Evolutionary conservation across 1,140 invertebrate species (phyloP).

Genomic region (Zophobas atratus): DNA sequence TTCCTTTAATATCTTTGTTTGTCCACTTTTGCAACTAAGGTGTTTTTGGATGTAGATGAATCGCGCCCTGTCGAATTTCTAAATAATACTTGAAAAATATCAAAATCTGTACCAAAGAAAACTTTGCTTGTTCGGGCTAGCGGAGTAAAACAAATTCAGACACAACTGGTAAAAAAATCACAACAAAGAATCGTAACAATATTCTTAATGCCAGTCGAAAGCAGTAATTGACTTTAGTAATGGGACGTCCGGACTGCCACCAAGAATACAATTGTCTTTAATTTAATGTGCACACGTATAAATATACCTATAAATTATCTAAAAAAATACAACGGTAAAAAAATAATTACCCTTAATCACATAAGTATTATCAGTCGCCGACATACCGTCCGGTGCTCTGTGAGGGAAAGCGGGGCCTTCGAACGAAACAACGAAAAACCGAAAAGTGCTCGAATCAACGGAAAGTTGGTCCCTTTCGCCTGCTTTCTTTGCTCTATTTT

Average conservation of each 20-base stretch:
- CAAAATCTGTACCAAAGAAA: constrained; percentile 19
- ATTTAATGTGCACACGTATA: constrained; percentile 48
- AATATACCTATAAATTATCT: constrained; percentile 49
- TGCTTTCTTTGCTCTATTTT: not conserved
- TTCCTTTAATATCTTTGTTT: constrained; percentile 18
- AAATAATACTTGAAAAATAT: constrained; percentile 16
- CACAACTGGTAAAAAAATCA: constrained; percentile 35
- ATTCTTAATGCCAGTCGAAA: constrained; percentile 36
- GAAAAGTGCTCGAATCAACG: not conserved
- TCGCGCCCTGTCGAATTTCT: constrained; percentile 11
- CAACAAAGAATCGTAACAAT: constrained; percentile 46
- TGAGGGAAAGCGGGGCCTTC: constrained; percentile 32
- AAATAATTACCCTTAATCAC: constrained; percentile 50
- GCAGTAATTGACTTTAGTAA: constrained; percentile 39
- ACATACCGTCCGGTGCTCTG: constrained; percentile 26
- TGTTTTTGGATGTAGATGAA: constrained; percentile 1
- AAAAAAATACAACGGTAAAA: constrained; percentile 49
- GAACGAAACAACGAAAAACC: not conserved
- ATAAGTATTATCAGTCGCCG: constrained; percentile 41
- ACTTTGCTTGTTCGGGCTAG: constrained; percentile 27
- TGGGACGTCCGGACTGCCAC: constrained; percentile 33
- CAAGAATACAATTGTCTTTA: constrained; percentile 30
- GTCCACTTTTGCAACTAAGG: constrained; percentile 18
- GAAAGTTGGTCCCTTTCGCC: constrained; percentile 35
- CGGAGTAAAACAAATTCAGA: constrained; percentile 21